These are phyloP conservation scores for Plecturocebus donacophilus DNA, from an alignment of 2,113 vertebrate genomes.

Conservation along the genomic window DNA sequence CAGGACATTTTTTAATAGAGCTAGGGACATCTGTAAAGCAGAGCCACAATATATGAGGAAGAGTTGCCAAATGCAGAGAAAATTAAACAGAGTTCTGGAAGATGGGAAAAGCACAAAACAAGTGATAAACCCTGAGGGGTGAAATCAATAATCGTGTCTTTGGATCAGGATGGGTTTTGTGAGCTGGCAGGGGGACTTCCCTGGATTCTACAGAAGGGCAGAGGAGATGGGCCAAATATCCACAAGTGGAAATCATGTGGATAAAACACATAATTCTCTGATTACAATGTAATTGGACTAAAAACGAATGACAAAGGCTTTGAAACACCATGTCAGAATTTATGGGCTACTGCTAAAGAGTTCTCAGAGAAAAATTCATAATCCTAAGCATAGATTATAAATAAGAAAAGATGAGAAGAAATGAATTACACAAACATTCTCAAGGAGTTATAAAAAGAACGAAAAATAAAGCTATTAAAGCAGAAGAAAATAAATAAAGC, in stretches of 20 bases:
- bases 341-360: background rate
- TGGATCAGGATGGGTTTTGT: background rate
- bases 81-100: conserved; percentile 20
- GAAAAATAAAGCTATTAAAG: background rate
- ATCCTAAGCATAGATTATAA: conserved; percentile 1
- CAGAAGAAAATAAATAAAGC: conserved; percentile 19
- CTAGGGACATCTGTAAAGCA: background rate
- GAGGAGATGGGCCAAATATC: background rate
- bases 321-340: background rate
- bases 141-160: conserved; percentile 16
- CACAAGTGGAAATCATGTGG: background rate
- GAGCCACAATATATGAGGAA: background rate
- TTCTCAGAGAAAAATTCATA: background rate
- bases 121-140: background rate
- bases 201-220: background rate
- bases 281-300: background rate
- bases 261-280: background rate
- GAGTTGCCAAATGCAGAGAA: background rate
- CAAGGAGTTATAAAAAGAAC: background rate
- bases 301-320: background rate
- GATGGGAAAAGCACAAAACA: background rate
- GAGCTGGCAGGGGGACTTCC: background rate
- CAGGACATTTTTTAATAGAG: background rate
- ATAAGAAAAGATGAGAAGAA: conserved; percentile 9
- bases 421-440: background rate